Evolutionary conservation across 2,113 vertebrate genomes (phyloP).

Genomic region (Oenanthe oenanthe): DNA sequence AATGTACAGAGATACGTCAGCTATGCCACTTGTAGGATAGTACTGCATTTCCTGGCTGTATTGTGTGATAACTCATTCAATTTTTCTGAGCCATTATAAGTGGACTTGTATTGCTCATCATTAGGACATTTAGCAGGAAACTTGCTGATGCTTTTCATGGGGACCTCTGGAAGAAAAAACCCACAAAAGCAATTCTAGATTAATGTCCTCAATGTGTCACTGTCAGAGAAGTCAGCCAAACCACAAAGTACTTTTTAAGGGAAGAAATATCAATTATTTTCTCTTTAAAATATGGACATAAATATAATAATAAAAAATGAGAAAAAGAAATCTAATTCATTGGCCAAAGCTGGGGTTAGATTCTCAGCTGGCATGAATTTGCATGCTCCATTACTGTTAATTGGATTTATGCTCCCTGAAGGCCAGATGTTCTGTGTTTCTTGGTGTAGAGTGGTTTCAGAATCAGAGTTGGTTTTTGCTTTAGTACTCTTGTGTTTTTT

Average conservation of each 20-base stretch:
- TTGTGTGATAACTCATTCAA: not conserved
- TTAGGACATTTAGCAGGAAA: not conserved
- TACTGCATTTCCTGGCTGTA: not conserved
- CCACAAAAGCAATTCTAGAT: not conserved
- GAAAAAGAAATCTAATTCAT: not conserved
- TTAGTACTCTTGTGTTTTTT: accelerated
- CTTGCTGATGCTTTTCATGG: not conserved
- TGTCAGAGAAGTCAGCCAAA: slow-evolving; percentile 21
- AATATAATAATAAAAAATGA: not conserved
- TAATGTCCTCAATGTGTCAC: not conserved
- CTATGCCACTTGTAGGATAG: not conserved
- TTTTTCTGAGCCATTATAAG: not conserved
- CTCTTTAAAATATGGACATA: not conserved
- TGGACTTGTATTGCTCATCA: not conserved
- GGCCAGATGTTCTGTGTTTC: not conserved
- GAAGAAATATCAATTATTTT: not conserved
- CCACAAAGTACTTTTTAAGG: not conserved
- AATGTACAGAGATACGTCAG: not conserved
- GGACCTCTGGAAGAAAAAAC: not conserved
- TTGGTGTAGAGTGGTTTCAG: not conserved
- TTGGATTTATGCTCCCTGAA: not conserved
- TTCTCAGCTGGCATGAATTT: not conserved
- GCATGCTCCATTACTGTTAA: not conserved
- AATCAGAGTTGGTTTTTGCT: not conserved
- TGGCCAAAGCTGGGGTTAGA: not conserved